These are phyloP conservation scores for Drosophila anomalata DNA, from an alignment of 2,888 invertebrate species.

Conservation along the genomic window DNA sequence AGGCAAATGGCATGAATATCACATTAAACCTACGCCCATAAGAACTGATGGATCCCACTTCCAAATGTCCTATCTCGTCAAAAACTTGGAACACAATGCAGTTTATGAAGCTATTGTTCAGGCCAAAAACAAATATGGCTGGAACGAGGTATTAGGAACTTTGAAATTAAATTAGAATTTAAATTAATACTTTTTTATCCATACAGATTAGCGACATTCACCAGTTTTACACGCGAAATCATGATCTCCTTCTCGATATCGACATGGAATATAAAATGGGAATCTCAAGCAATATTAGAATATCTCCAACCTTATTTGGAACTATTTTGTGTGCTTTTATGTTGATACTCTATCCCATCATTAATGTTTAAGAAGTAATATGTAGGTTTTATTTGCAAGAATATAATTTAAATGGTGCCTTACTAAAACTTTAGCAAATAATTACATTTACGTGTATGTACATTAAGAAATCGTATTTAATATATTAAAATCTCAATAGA, in stretches of 20 bases:
- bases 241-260: constrained; percentile 84
- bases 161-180: neutral
- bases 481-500: constrained; percentile 35
- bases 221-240: constrained; percentile 89
- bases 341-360: constrained; percentile 36
- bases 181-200: neutral
- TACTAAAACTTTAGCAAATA: constrained; percentile 70
- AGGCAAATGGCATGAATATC: constrained; percentile 88
- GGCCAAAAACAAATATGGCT: constrained; percentile 90
- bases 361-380: constrained; percentile 54
- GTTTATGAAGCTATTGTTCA: constrained; percentile 90
- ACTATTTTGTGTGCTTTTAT: constrained; percentile 38
- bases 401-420: constrained; percentile 71
- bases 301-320: constrained; percentile 28
- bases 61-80: constrained; percentile 87
- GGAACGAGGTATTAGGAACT: constrained; percentile 86
- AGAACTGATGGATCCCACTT: constrained; percentile 84
- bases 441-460: constrained; percentile 47
- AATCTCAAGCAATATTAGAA: constrained; percentile 65
- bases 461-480: constrained; percentile 34
- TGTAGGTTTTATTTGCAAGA: constrained; percentile 44
- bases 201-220: constrained; percentile 88
- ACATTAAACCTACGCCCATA: constrained; percentile 83
- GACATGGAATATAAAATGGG: constrained; percentile 84
- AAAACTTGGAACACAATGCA: constrained; percentile 87